These are phyloP conservation scores for Cheilosia vulpina DNA, from an alignment of 2,888 invertebrate species.

Conservation along the genomic window DNA sequence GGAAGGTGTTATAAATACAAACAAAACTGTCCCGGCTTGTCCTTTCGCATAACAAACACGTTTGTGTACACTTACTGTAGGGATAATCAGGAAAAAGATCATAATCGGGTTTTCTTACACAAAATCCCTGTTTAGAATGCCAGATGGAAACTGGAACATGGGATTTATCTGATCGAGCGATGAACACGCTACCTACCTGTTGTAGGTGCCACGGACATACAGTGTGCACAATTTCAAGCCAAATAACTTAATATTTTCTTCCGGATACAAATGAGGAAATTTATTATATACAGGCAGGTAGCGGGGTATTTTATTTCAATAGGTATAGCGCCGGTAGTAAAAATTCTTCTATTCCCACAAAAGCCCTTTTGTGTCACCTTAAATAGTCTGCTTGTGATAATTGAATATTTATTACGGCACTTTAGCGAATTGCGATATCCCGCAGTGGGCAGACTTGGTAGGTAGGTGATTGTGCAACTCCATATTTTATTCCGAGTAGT, in stretches of 20 bases:
- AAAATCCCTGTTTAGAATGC: slow-evolving; percentile 38
- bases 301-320: not conserved
- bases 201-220: slow-evolving; percentile 37
- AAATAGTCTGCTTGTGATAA: slow-evolving; percentile 23
- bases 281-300: slow-evolving; percentile 9
- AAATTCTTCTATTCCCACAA: slow-evolving; percentile 23
- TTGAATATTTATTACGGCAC: not conserved
- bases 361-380: slow-evolving; percentile 60
- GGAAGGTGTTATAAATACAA: slow-evolving; percentile 52
- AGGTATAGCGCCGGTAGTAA: slow-evolving; percentile 46
- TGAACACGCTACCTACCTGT: slow-evolving; percentile 43
- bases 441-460: not conserved
- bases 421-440: not conserved
- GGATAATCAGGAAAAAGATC: slow-evolving; percentile 52
- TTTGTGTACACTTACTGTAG: slow-evolving; percentile 5
- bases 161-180: slow-evolving; percentile 40
- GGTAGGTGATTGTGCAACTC: not conserved
- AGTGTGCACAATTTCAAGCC: slow-evolving; percentile 22
- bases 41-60: slow-evolving; percentile 54
- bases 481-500: not conserved
- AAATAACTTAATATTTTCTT: slow-evolving; percentile 33
- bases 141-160: slow-evolving; percentile 54
- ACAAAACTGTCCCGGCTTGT: slow-evolving; percentile 39
- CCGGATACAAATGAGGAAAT: slow-evolving; percentile 37
- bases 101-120: slow-evolving; percentile 48